Conservation (phyloP, 2,113 vertebrate genomes). For the Oncorhynchus gorbuscha region DNA sequence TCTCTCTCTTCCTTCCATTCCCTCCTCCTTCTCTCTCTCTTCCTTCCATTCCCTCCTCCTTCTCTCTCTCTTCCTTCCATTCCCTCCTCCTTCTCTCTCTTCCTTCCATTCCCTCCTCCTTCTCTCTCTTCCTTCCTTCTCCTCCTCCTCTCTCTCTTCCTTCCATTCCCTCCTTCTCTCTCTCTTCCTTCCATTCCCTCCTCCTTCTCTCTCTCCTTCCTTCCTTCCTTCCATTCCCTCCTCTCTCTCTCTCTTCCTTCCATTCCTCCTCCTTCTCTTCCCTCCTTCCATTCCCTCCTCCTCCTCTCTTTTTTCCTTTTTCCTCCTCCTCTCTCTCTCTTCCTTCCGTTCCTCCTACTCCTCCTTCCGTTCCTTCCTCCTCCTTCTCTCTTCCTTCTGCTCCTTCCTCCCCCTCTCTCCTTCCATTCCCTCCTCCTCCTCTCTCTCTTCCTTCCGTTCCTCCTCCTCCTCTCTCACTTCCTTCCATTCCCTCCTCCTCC, state of each 20-base stretch:
- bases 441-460: rapidly evolving
- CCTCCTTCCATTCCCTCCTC: rapidly evolving
- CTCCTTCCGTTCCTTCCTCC: rapidly evolving
- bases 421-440: rapidly evolving
- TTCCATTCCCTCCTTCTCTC: rapidly evolving
- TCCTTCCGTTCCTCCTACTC: rapidly evolving
- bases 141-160: rapidly evolving
- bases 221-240: too few relatives aligned
- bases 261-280: rapidly evolving
- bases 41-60: too few relatives aligned
- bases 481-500: rapidly evolving
- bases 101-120: rapidly evolving
- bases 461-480: rapidly evolving
- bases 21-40: too few relatives aligned
- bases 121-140: too few relatives aligned
- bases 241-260: rapidly evolving
- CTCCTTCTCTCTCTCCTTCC: rapidly evolving
- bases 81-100: rapidly evolving
- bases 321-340: rapidly evolving
- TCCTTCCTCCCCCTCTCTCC: rapidly evolving
- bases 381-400: rapidly evolving
- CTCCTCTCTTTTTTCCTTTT: rapidly evolving
- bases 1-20: rapidly evolving
- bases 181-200: rapidly evolving
- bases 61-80: rapidly evolving